phyloP scores from a whole-genome alignment of 2,888 invertebrate species.

The Drosophila antonietae region DNA sequence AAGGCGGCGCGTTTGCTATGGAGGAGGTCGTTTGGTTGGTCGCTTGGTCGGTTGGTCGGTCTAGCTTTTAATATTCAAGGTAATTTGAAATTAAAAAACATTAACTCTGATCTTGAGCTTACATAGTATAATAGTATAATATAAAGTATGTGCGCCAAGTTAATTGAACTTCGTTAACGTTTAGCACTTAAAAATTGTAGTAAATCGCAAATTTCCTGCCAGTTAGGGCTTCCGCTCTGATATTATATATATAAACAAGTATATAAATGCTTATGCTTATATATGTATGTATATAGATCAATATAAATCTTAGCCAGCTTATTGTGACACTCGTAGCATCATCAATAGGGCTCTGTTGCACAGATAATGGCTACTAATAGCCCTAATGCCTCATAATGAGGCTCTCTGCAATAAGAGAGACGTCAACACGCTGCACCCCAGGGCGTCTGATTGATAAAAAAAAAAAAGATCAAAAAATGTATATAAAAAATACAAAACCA shows the following conservation, averaged over 20 bases:
- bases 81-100: slow-evolving; percentile 52
- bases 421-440: slow-evolving; percentile 76
- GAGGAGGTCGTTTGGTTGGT: slow-evolving; percentile 3
- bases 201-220: slow-evolving; percentile 59
- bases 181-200: slow-evolving; percentile 38
- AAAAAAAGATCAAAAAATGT: neutral
- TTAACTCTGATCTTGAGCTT: slow-evolving; percentile 74
- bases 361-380: slow-evolving; percentile 60
- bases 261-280: neutral
- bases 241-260: neutral
- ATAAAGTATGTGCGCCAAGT: slow-evolving; percentile 22
- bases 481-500: slow-evolving; percentile 1
- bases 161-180: slow-evolving; percentile 52
- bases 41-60: slow-evolving; percentile 6
- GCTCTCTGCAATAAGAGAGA: slow-evolving; percentile 74
- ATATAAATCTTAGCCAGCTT: slow-evolving; percentile 24
- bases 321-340: slow-evolving; percentile 66
- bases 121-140: slow-evolving; percentile 40
- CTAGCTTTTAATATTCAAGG: slow-evolving; percentile 55
- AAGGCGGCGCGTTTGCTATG: neutral
- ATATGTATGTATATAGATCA: neutral
- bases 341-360: slow-evolving; percentile 47
- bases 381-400: slow-evolving; percentile 74
- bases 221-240: slow-evolving; percentile 31
- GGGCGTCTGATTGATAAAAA: slow-evolving; percentile 74